These are phyloP conservation scores for Seriola quinqueradiata DNA, from an alignment of 2,113 vertebrate species.

Conservation along the genomic window DNA sequence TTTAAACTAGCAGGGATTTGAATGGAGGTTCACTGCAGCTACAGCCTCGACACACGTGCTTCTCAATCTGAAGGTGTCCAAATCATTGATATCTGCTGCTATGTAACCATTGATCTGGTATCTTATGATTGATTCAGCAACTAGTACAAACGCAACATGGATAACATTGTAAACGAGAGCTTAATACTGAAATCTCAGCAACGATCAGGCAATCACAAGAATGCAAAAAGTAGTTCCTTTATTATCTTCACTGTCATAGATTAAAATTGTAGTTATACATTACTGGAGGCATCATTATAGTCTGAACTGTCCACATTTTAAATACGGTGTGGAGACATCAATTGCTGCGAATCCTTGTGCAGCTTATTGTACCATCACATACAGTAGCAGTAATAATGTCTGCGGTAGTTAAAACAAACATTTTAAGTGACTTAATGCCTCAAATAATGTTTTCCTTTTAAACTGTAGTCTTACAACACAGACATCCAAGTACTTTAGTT, in stretches of 20 bases:
- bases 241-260: constrained; percentile 78
- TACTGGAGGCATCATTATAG: constrained; percentile 73
- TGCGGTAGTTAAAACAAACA: constrained; percentile 67
- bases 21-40: neutral
- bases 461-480: constrained; percentile 66
- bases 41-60: too few species aligned
- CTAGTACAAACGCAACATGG: neutral
- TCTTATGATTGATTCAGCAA: neutral
- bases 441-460: constrained; percentile 62
- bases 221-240: constrained; percentile 83
- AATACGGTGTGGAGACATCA: constrained; percentile 62
- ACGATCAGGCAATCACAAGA: constrained; percentile 57
- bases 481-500: constrained; percentile 71
- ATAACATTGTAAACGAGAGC: neutral
- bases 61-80: neutral
- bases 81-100: neutral
- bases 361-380: constrained; percentile 65
- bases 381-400: constrained; percentile 65
- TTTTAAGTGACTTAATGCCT: constrained; percentile 67
- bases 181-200: neutral
- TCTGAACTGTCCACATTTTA: constrained; percentile 65
- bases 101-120: neutral
- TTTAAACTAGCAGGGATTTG: neutral
- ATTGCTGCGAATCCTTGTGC: constrained; percentile 46
- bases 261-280: constrained; percentile 79